A percentile compares a stretch with the other conserved stretches of the same genome.
Conservation (phyloP, 1,140 invertebrate genomes). For the Leptopilina clavipes region DNA sequence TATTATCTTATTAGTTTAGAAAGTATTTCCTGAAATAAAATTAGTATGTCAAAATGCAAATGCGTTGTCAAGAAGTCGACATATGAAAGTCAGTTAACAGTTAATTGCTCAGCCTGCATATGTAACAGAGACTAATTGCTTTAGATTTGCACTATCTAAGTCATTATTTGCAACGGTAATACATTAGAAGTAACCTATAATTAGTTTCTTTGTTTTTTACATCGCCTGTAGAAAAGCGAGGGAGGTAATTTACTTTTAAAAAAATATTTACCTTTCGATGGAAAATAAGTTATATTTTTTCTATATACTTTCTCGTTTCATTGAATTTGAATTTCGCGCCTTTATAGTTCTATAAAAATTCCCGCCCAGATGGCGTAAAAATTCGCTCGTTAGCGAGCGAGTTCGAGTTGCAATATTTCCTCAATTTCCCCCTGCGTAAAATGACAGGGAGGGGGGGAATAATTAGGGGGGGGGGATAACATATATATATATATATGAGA, state of each 20-base stretch:
- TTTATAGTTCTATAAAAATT: too few relatives aligned
- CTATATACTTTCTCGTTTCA: too few relatives aligned
- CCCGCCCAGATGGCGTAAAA: too few relatives aligned
- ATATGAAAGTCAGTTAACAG: conserved; percentile 26
- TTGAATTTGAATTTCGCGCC: too few relatives aligned
- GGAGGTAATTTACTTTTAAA: neutral
- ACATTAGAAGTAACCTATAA: conserved; percentile 18
- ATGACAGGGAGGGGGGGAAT: too few relatives aligned
- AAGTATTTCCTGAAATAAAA: conserved; percentile 27
- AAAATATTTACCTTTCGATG: neutral
- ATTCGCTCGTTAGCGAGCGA: too few relatives aligned
- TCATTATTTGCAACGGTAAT: conserved; percentile 24
- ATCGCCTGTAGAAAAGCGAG: neutral
- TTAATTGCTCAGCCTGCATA: conserved; percentile 15
- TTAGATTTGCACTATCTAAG: conserved; percentile 22
- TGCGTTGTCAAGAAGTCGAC: conserved; percentile 26
- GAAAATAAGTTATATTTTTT: too few relatives aligned
- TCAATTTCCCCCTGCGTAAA: too few relatives aligned
- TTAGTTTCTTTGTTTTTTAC: conserved; percentile 9
- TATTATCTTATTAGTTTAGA: neutral
- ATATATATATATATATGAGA: neutral
- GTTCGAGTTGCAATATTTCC: too few relatives aligned
- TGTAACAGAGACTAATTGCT: conserved; percentile 28
- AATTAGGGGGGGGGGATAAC: too few relatives aligned
- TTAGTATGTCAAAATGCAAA: conserved; percentile 27